Percentiles rank a stretch among this genome's conserved stretches.
These are phyloP conservation scores for Coptodon rendalli DNA, from an alignment of 2,113 vertebrate species.

Conservation along the genomic window DNA sequence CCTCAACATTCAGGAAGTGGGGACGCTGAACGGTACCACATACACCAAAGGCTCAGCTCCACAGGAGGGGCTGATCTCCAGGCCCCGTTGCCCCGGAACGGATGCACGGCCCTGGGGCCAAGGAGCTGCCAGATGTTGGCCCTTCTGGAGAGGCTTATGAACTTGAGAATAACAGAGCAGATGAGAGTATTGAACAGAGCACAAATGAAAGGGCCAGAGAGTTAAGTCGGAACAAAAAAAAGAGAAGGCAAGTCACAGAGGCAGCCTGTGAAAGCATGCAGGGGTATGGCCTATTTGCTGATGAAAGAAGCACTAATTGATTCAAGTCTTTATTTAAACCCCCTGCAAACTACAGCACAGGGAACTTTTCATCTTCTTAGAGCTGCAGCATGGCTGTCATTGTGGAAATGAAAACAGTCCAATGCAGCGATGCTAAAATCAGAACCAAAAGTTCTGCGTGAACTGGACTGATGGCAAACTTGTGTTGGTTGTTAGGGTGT, in stretches of 20 bases:
- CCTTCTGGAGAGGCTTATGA: constrained; percentile 44
- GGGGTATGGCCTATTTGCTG: constrained; percentile 18
- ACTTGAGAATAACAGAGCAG: constrained; percentile 35
- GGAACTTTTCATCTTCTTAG: constrained; percentile 42
- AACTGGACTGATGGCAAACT: background rate
- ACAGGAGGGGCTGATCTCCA: constrained; percentile 58
- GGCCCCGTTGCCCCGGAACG: constrained; percentile 41
- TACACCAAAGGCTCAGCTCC: constrained; percentile 62
- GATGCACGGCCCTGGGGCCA: constrained; percentile 45
- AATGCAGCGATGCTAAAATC: background rate
- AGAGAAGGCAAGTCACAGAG: background rate
- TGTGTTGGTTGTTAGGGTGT: background rate
- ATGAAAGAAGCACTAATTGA: constrained; percentile 60
- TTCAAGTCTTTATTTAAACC: constrained; percentile 42
- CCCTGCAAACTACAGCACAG: background rate
- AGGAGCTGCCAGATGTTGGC: constrained; percentile 64
- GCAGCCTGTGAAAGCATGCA: constrained; percentile 11
- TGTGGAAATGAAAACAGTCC: constrained; percentile 1
- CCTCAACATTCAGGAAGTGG: constrained; percentile 53
- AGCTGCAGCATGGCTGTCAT: background rate
- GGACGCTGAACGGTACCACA: constrained; percentile 49
- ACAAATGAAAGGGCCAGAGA: constrained; percentile 22
- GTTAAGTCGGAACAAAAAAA: constrained; percentile 6
- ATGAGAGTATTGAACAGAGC: constrained; percentile 32
- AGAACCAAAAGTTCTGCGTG: background rate